Base-by-base conservation (phyloP, 2,113 vertebrate species). In the Regulus satrapa region DNA sequence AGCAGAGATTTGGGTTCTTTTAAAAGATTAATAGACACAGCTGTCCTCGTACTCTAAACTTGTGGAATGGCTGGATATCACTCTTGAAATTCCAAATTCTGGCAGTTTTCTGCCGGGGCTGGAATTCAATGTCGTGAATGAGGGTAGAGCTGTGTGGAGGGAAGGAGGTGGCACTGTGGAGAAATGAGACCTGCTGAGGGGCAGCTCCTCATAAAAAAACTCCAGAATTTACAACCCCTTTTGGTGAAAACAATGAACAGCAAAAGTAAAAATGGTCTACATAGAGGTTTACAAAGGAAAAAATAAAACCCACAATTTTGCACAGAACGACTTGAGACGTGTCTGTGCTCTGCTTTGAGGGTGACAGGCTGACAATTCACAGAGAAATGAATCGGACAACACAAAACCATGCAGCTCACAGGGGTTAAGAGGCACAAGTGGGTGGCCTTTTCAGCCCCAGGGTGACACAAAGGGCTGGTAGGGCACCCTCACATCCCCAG, bases 21-120 rank as follows among this genome's bases (percentile, higher is more conserved):
- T 96, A 68, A 68, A 95, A 97, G 96, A 97, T 93, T 92, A 94
- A 95, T 88, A 80, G 95, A 31, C 59, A 85, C 46, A 83, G 73
- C 49, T 93, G 46, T 59, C 92, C 72, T 94, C 58, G 46, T 52
- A 28, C 20, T 79, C 74, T 75, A 79, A 90, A 94, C 67, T 83
- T 56, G 56, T 69, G 85, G 81, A 92, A 92, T 56, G 58, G 49
- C 34, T 93, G 49, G 78, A 66, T 85, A 76, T 58, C 32, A 38
- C 62, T 75, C 74, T 61, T 54, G 78, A 76, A 93, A 77, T 62
- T 79, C 75, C 58, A 58, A 9, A 73, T 79, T 80, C 59, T 85
- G 78, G 43, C 49, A 73, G 46, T 63, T 89, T 78, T 36, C 85
- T 93, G 61, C 31, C 4, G 4, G 56, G 77, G 31, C n/a, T 94